Base-by-base conservation (phyloP, 1,140 invertebrate species). In the Reticulitermes speratus region DNA sequence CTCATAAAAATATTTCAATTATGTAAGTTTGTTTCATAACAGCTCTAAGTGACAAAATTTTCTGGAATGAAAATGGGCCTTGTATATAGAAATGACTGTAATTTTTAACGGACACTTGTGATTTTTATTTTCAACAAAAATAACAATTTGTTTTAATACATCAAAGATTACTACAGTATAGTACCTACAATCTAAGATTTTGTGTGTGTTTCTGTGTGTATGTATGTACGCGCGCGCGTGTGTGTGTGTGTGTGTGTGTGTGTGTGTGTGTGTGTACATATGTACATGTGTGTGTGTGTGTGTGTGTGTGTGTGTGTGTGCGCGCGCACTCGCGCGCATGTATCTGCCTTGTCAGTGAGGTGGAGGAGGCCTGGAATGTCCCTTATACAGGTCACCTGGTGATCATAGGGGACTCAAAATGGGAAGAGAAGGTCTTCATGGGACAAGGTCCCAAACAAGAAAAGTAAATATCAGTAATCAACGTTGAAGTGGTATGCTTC, bases 91-190 rank as follows among this genome's bases (percentile, higher is more conserved):
- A 75, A 30, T 30, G 65, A 75, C 11, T 30, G n/a, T 30, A 30
- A 69, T 85, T 85, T 65, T 65, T 85, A 65, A 65, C 84, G 84
- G 45, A 85, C 45, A 85, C 45, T 65, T 85, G 84, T 85, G 84
- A 85, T 55, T 55, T 85, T 85, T 85, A 52, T 55, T 85, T 85
- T 55, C 84, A 65, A 52, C 84, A 85, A 65, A 65, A 85, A 65
- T 55, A 85, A 86, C 83, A 85, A 86, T 86, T 84, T 86, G 65
- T 75, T 86, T 85, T 85, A 48, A 86, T 52, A 45, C 44, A 85
- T 85, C 32, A 45, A 86, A 44, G 59, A 16, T 32, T 52, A 85
- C 84, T 85, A 52, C 84, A 85, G 83, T 23, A 86, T 30, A 75
- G n/a, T 75, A 30, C 65, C 65, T 75, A 75, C 65, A 75, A 75